phyloP scores from a whole-genome alignment of 1,140 invertebrate genomes.

The Dendrolimus punctatus region DNA sequence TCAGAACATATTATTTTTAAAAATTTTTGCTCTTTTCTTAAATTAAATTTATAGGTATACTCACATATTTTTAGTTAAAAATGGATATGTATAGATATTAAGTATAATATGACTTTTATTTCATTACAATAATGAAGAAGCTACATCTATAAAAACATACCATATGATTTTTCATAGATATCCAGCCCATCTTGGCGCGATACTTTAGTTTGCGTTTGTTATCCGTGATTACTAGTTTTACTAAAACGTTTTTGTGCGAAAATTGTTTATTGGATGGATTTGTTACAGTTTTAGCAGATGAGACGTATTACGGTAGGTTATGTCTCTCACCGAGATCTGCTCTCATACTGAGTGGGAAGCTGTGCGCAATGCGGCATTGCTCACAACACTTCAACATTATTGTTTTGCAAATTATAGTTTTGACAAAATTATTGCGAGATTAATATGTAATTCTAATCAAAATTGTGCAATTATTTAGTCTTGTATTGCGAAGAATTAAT shows the following conservation, averaged over 20 bases:
- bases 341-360: constrained; percentile 62
- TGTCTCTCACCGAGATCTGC: constrained; percentile 51
- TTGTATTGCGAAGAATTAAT: too few relatives aligned
- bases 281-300: constrained; percentile 2
- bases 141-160: constrained; percentile 29
- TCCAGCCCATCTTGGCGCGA: constrained; percentile 61
- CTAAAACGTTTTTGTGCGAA: background rate
- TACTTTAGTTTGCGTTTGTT: constrained; percentile 45
- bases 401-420: constrained; percentile 10
- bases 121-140: too few relatives aligned
- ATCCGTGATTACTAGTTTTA: constrained; percentile 34
- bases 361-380: constrained; percentile 65
- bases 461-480: background rate
- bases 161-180: constrained; percentile 67
- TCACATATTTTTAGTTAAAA: too few relatives aligned
- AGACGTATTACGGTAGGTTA: constrained; percentile 39
- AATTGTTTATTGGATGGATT: background rate
- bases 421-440: too few relatives aligned
- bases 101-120: too few relatives aligned
- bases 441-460: background rate
- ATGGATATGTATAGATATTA: too few relatives aligned
- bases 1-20: background rate
- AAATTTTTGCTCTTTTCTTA: background rate
- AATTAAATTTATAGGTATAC: background rate
- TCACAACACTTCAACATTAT: constrained; percentile 29